Base-by-base conservation (phyloP, 1,140 invertebrate species). In the Lepidotrigona ventralis region DNA sequence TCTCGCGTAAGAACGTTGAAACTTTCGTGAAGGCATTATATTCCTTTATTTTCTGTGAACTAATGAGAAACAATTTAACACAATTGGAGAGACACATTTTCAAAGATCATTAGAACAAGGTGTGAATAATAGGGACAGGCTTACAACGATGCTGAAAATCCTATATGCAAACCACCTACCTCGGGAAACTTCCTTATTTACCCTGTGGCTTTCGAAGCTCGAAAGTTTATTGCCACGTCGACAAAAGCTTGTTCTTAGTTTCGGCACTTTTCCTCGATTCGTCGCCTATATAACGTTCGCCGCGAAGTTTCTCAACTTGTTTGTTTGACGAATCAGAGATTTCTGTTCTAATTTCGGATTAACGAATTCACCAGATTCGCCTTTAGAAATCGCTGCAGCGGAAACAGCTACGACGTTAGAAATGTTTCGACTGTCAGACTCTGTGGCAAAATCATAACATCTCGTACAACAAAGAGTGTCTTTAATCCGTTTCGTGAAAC, bases 151-250 rank as follows among this genome's bases (percentile, higher is more conserved):
- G 12, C 11, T 46, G 29, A 5, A 15, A 70, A n/a, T 33, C 15
- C 21, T 33, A 21, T 6, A 71, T 17, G 19, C 6, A 71, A 68
- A n/a, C 19, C 71, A 53, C n/a, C 29, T 71, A 9, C 15, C 53
- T 26, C 46, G n/a, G 26, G 64, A 69, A 79, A 79, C 19, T 71
- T 51, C 19, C 5, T 60, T 60, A 60, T 58, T 60, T 51, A n/a
- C 33, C 23, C 11, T 60, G 6, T 29, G 39, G n/a, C 5, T 29
- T 46, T 1, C 33, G 39, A 79, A 19, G 15, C 5, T 33, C 23
- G 23, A 51, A 58, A 71, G 54, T 71, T 79, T 79, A 71, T 51
- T 60, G 29, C 17, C n/a, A 2, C 33, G 77, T 70, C 46, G 39
- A 79, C n/a, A 71, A 70, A 79, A 79, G 26, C n/a, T 63, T 33